Evolutionary conservation across 1,140 invertebrate genomes (phyloP), one percentile per base, ranked within the genome.

Genomic region (Zaprionus ghesquierei): DNA sequence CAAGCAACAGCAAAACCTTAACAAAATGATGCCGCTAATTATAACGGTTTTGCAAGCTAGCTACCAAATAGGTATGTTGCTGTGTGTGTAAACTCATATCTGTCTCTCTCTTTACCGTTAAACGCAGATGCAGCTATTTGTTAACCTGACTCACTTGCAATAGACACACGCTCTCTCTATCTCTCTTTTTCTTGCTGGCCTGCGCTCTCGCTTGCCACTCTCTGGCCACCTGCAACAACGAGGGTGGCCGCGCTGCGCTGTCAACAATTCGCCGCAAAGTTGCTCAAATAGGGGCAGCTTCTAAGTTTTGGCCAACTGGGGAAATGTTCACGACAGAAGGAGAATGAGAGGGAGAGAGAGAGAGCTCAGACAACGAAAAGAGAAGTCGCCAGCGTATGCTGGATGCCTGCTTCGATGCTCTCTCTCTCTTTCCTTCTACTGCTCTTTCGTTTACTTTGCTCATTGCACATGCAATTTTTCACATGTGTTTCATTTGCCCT

Each of bases 211-310:
- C n/a, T 25, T 4, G 23, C 12, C 25, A 18, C 38, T 46, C 20
- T 41, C 23, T 31, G 13, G 51, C 27, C n/a, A 54, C 15, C 54
- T 8, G 5, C 27, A 6, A 0, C 49, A 69, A 29, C 41, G 59
- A 35, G 72, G 72, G 54, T 64, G 72, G 41, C 13, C 15, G n/a
- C n/a, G n/a, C n/a, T n/a, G n/a, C n/a, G 31, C 51, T 3, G 10
- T 38, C 27, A 20, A 50, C 25, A 75, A 75, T 75, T 75, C 72
- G 72, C 72, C 72, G 66, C 66, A 69, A 74, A 49, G 56, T 60
- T 73, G 70, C 33, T 66, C 65, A 74, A 69, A 69, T 74, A 63
- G 65, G 65, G 71, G 66, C 68, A 75, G 10, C n/a, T 41, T 41
- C 15, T 41, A 12, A 12, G 10, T 54, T 60, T 60, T 22, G 29